phyloP scores from a whole-genome alignment of 2,113 vertebrate genomes.

The Seriola dumerili region DNA sequence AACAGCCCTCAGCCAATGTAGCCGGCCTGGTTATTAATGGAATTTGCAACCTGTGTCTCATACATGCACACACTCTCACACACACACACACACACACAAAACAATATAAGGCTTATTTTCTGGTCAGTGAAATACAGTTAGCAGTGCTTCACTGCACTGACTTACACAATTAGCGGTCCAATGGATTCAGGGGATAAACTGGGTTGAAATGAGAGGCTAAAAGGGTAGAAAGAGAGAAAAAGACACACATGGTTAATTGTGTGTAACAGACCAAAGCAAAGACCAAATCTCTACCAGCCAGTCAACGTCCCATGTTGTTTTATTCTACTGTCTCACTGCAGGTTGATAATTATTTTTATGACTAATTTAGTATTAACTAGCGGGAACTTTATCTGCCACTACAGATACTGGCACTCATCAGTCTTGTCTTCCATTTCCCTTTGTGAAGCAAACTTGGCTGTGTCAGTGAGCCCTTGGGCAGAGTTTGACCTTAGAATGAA shows the following conservation, averaged over 20 bases:
- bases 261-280: constrained; percentile 55
- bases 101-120: constrained; percentile 57
- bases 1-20: constrained; percentile 55
- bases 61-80: constrained; percentile 21
- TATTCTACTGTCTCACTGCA: constrained; percentile 20
- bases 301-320: constrained; percentile 18
- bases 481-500: constrained; percentile 41
- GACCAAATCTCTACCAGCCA: constrained; percentile 51
- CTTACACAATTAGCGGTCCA: constrained; percentile 60
- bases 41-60: constrained; percentile 51
- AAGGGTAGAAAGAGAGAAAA: constrained; percentile 32
- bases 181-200: constrained; percentile 56
- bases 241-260: constrained; percentile 60
- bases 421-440: constrained; percentile 1
- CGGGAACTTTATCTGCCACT: constrained; percentile 38
- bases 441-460: constrained; percentile 37
- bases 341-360: constrained; percentile 56
- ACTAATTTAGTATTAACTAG: constrained; percentile 53
- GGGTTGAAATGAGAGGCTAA: constrained; percentile 53
- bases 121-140: constrained; percentile 64
- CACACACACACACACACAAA: constrained; percentile 25
- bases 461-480: constrained; percentile 35
- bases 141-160: constrained; percentile 59
- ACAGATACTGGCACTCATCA: constrained; percentile 31
- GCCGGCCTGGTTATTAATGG: constrained; percentile 49